Evolutionary conservation across 2,113 vertebrate genomes (phyloP), one percentile per base, ranked within the genome.

Genomic region (Calyptomena viridis): DNA sequence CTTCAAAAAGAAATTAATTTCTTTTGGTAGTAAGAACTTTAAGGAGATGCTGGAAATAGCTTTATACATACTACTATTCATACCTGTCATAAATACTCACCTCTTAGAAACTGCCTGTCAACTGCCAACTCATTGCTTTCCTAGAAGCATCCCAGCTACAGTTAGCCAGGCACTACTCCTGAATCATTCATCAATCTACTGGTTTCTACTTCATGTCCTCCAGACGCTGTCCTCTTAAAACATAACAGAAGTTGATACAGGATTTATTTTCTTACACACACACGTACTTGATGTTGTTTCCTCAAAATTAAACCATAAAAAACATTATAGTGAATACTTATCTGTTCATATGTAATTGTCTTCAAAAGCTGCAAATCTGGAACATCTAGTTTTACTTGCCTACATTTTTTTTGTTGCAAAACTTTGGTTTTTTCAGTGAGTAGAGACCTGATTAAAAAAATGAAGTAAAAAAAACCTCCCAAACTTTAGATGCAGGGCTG

Each of bases 381-480:
- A 94, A 84, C n/a, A 86, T 53, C n/a, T 10, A 5, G 27, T 37
- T 80, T 21, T 23, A 77, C 46, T n/a, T 9, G 24, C 8, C 25
- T 37, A 1, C 13, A 5, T 31, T 40, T 62, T 62, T 63, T 44
- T 46, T 47, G 37, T 49, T 71, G 42, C 20, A 64, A 82, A 46
- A 2, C 3, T 4, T 31, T 12, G 8, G 4, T 3, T 49, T 50
- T 80, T 66, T 56, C 23, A 44, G 22, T 20, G 18, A 91, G 42
- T n/a, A 78, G 31, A 74, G 10, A 28, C 4, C 58, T 44, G 5
- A 60, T n/a, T 52, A 7, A 64, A 60, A 79, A 72, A 67, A 50
- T 0, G 0, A 89, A 64, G 14, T 3, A 6, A 25, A 50, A 68
- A 58, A 16, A 68, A 4, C 2, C 5, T 17, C 20, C 53, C 5